phyloP scores from a whole-genome alignment of 1,140 invertebrate species.

The Samia ricini region DNA sequence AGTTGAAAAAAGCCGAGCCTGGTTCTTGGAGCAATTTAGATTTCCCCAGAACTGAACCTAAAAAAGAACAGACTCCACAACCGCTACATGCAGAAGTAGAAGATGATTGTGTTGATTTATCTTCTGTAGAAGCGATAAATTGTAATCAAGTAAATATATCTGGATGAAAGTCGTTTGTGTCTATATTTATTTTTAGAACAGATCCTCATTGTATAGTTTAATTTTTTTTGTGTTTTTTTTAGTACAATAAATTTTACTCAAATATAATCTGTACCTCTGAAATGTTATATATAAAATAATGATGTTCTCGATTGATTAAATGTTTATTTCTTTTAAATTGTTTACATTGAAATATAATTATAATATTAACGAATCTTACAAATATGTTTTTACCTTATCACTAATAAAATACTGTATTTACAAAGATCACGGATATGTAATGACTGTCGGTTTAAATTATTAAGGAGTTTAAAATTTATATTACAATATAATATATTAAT shows the following conservation, averaged over 20 bases:
- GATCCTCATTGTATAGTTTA: neutral
- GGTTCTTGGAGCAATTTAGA: conserved; percentile 89
- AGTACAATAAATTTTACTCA: neutral
- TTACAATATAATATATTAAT: conserved; percentile 14
- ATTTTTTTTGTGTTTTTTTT: conserved; percentile 4
- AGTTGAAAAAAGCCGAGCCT: conserved; percentile 91
- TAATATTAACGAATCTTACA: neutral
- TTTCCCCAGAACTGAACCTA: conserved; percentile 76
- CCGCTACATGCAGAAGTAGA: conserved; percentile 41
- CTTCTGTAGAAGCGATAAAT: conserved; percentile 65
- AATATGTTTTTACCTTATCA: neutral
- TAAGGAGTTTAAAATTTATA: conserved; percentile 1
- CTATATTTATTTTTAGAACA: neutral
- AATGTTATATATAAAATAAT: neutral
- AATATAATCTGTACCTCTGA: neutral
- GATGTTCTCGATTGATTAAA: neutral
- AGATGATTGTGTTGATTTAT: conserved; percentile 74
- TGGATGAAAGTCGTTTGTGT: conserved; percentile 29
- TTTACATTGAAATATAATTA: conserved; percentile 1
- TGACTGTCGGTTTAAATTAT: neutral
- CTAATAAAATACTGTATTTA: neutral
- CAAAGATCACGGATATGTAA: neutral
- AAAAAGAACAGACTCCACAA: conserved; percentile 38
- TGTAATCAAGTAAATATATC: conserved; percentile 64
- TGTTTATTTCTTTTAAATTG: neutral